phyloP scores from a whole-genome alignment of 1,140 invertebrate genomes.

The Bombus turneri region DNA sequence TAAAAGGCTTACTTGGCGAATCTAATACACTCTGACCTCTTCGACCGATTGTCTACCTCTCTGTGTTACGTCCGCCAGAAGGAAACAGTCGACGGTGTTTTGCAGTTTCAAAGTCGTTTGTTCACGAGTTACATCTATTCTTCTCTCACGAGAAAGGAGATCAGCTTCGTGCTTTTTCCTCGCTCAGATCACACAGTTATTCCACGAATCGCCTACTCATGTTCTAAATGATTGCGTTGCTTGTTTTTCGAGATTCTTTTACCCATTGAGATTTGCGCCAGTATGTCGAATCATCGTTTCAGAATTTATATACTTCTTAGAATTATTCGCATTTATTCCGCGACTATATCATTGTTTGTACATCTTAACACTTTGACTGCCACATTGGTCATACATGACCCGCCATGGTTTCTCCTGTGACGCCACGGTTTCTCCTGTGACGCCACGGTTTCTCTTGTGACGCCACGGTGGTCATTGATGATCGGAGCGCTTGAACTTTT shows the following conservation, averaged over 20 bases:
- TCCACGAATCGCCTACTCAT: neutral
- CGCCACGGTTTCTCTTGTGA: too few species aligned
- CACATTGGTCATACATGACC: too few species aligned
- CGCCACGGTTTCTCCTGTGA: too few species aligned
- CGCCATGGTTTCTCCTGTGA: too few species aligned
- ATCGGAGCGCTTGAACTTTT: too few species aligned
- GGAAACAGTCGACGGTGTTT: slow-evolving; percentile 3
- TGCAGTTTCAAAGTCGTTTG: slow-evolving; percentile 23
- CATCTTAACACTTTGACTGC: too few species aligned
- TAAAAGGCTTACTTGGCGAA: slow-evolving; percentile 63
- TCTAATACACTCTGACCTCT: slow-evolving; percentile 59
- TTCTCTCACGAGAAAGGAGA: neutral
- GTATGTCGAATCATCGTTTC: too few species aligned
- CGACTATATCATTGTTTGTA: too few species aligned
- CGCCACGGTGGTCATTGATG: too few species aligned
- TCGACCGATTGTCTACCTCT: slow-evolving; percentile 25
- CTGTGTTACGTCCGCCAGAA: neutral
- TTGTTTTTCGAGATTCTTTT: neutral
- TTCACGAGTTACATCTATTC: slow-evolving; percentile 11
- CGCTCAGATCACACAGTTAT: neutral
- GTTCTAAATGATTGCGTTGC: neutral
- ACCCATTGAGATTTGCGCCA: neutral
- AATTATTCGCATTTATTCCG: too few species aligned
- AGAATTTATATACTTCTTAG: too few species aligned
- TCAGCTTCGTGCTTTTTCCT: neutral